Conservation (phyloP, 2,113 vertebrate species). For the Felis catus region F.catus_Fca126_mat1.0 CM031416.1:80148501-80149000, state of each 20-base stretch:
- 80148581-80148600: slow-evolving; percentile 64
- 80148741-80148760: slow-evolving; percentile 4
- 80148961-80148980: not conserved
- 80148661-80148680: slow-evolving; percentile 92
- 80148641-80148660: slow-evolving; percentile 90
- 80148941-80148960: not conserved
- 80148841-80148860: not conserved
- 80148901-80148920: slow-evolving; percentile 2
- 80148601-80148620: slow-evolving; percentile 69
- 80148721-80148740: slow-evolving; percentile 87
- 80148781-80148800: not conserved
- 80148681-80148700: slow-evolving; percentile 88
- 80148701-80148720: slow-evolving; percentile 90
- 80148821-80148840: not conserved
- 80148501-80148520: not conserved
- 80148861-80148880: not conserved
- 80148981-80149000: not conserved
- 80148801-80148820: not conserved
- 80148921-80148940: not conserved
- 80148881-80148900: not conserved
- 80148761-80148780: slow-evolving; percentile 13
- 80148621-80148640: slow-evolving; percentile 92
- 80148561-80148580: slow-evolving; percentile 84
- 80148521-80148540: not conserved
- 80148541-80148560: slow-evolving; percentile 67